phyloP scores from a whole-genome alignment of 1,140 invertebrate species.

The Trichonephila clavata region DNA sequence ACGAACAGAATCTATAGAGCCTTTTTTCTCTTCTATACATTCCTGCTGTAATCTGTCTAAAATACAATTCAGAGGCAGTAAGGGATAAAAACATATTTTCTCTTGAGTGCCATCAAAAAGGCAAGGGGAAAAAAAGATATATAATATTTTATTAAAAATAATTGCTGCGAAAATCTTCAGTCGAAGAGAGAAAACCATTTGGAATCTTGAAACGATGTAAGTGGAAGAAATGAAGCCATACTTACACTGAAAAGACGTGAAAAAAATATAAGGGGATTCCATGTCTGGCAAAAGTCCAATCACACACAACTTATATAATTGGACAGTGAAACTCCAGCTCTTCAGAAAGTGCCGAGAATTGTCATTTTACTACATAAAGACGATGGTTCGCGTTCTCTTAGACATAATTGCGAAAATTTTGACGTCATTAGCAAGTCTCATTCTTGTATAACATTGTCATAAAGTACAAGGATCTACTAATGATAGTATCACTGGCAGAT shows the following conservation, averaged over 20 bases:
- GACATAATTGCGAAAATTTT: conserved; percentile 55
- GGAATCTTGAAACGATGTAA: conserved; percentile 27
- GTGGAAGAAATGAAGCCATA: neutral
- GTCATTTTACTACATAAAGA: conserved; percentile 43
- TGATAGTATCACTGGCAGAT: neutral
- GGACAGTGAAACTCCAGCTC: conserved; percentile 11
- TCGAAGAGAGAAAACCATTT: neutral
- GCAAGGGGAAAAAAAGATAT: neutral
- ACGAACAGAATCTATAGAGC: no score
- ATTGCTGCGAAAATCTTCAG: neutral
- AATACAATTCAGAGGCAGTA: neutral
- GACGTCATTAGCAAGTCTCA: conserved; percentile 9
- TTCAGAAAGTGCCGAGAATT: conserved; percentile 16
- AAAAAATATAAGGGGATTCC: neutral
- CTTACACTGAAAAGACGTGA: neutral
- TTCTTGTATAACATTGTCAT: neutral
- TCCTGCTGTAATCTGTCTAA: neutral
- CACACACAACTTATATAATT: conserved; percentile 27
- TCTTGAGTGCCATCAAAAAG: neutral
- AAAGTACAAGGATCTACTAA: neutral
- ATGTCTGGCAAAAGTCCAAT: conserved; percentile 17
- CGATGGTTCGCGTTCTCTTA: neutral
- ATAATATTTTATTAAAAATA: conserved; percentile 37
- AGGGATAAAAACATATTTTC: neutral
- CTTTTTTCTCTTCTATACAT: no score